Percentiles rank a stretch among this genome's conserved stretches.
phyloP scores from a whole-genome alignment of 92 coral and sea anemone genomes.

The Galaxea fascicularis region DNA sequence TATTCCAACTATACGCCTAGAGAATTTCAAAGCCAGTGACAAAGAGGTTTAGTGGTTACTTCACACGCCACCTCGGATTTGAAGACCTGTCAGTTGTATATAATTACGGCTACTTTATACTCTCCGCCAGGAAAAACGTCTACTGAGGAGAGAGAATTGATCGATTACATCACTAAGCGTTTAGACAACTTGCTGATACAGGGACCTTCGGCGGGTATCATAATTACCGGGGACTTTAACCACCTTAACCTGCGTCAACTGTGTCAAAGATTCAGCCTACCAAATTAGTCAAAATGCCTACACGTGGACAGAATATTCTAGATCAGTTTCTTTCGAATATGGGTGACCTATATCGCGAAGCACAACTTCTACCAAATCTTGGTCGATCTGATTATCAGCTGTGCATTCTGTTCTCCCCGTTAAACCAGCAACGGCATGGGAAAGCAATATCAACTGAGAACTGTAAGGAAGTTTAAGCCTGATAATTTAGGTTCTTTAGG shows the following conservation, averaged over 20 bases:
- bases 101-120: conserved; percentile 50
- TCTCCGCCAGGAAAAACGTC: conserved; percentile 38
- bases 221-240: conserved; percentile 61
- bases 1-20: too few species aligned
- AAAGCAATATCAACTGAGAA: too few species aligned
- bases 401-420: conserved; percentile 42
- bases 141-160: conserved; percentile 54
- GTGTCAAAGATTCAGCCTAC: conserved; percentile 43
- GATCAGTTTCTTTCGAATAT: conserved; percentile 57
- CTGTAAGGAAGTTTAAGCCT: too few species aligned
- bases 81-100: conserved; percentile 68
- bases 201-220: conserved; percentile 63
- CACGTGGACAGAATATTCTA: conserved; percentile 30
- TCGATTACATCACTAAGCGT: conserved; percentile 54
- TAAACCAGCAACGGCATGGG: conserved; percentile 38
- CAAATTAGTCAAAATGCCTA: conserved; percentile 32
- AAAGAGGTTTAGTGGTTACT: conserved; percentile 44
- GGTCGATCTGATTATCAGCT: conserved; percentile 67
- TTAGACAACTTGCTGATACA: conserved; percentile 58
- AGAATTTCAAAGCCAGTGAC: too few species aligned
- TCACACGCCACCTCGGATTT: conserved; percentile 43
- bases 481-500: too few species aligned
- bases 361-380: conserved; percentile 45
- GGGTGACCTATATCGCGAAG: conserved; percentile 44
- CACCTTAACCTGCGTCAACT: conserved; percentile 58